Evolutionary conservation across 2,113 vertebrate species (phyloP), one percentile per base, ranked within the genome.

Genomic region (Solea solea): DNA sequence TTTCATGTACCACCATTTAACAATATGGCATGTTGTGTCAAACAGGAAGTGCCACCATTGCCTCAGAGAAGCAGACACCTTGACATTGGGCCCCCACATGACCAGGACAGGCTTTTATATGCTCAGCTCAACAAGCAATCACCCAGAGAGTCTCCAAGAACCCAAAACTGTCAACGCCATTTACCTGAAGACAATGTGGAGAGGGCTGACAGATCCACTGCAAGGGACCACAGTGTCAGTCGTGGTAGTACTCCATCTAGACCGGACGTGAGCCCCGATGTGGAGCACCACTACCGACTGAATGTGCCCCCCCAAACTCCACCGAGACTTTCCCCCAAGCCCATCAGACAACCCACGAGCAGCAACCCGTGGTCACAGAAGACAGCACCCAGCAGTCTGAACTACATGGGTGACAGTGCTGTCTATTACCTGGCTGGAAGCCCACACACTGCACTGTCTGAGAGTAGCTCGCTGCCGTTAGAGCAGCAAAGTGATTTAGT

Each of bases 21-120:
- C 13, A n/a, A 12, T 9, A 44, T 66, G 40, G 0, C 16, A 69
- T 66, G 13, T 56, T 72, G 16, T 73, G 5, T 64, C 28, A 49
- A 74, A 56, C 74, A 83, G 82, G 83, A 80, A 16, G 86, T 90
- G 1, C 93, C 93, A 1, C 78, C 94, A 16, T 88, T 95, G 7
- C 91, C 92, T 1, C 92, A 75, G 73, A 91, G 87, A 15, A 21
- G 21, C 48, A 71, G 83, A 7, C 62, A 85, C 39, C 13, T 82
- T 2, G 85, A 88, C 2, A 72, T 8, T 13, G 25, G 25, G 50
- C 60, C 74, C 7, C 9, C 59, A 1, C 83, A 78, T 8, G 67
- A 83, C 7, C 64, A 80, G 1, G 77, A 25, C 12, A 66, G 58
- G 3, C 51, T 81, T 13, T 9, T 91, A 9, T 96, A 95, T 0